Base-by-base conservation (phyloP, 2,797 vertebrate species). In the Phoeniculus purpureus region DNA sequence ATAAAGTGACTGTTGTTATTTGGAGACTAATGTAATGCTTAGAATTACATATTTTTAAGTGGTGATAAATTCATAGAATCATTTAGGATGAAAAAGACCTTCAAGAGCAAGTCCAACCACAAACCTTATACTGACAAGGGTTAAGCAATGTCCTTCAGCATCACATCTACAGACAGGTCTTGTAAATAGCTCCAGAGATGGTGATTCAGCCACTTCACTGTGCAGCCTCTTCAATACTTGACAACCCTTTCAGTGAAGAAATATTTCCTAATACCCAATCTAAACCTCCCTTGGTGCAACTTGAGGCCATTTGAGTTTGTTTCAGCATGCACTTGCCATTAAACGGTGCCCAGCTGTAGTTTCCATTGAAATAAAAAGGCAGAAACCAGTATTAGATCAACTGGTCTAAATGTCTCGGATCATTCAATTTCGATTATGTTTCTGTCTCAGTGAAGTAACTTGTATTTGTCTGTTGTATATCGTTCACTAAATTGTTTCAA, bases 391-490 rank as follows among this genome's bases (percentile, higher is more conserved):
- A 15, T 89, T 80, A 80, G 43, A 77, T 85, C 68, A 87, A 77
- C 7, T 26, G 43, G 25, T 87, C 9, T n/a, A 87, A 75, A 56
- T 67, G 25, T 79, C 65, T 68, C 71, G 71, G 40, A 20, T 87
- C 23, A 52, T 92, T 93, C 89, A 21, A 70, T 83, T 93, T 92
- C 9, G 11, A 31, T 82, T 87, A 84, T 31, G 17, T 77, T 89
- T 89, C 31, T 80, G n/a, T 89, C 27, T 83, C 37, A 55, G 31
- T 60, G 47, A 51, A 43, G 23, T 90, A 89, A 43, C 66, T 85
- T 43, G 17, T 70, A 50, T 89, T 92, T 76, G n/a, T 45, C 50
- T 40, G 20, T 79, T 26, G 4, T 67, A 8, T 29, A 87, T 64
- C 1, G 4, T 56, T 81, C 90, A 79, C 21, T 74, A 59, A 90